Evolutionary conservation across 2,113 vertebrate species (phyloP), one percentile per base, ranked within the genome.

Genomic region (Lophura nycthemera): DNA sequence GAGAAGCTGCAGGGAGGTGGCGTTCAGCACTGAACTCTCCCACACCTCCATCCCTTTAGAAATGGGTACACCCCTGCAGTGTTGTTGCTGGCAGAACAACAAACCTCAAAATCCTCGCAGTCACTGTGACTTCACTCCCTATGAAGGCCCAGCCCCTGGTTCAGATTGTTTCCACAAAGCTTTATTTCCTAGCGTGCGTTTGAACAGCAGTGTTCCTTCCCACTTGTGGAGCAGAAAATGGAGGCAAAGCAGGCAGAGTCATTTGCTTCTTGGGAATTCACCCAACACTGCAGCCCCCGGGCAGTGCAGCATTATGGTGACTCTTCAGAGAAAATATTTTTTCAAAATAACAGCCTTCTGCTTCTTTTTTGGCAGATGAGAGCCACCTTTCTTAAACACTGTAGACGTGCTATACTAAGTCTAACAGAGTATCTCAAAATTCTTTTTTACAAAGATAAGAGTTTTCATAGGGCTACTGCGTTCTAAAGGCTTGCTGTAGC

Each of bases 81-180:
- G 61, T 65, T 86, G 86, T 40, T 92, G n/a, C 76, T 92, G 93
- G 80, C 86, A 78, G 56, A 70, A 59, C 3, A 85, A 83, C 92
- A 83, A 82, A 64, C 75, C 82, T 80, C 79, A 42, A 38, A 86
- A 91, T 74, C 83, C 76, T 83, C 29, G 32, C 80, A 60, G 59
- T 79, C 66, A 10, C 40, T 69, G 34, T 67, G 61, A 78, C 80
- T 89, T 84, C 57, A 32, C 52, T 80, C 64, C 22, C 47, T 43
- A 45, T 13, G 60, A 88, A 91, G 89, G 32, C 42, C 29, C 29
- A 88, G 84, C 29, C 67, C 30, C 40, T n/a, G 32, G 52, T n/a
- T 83, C 69, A 66, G 65, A 24, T 52, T 15, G 18, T 78, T 89
- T 88, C 76, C 86, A 45, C 50, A 75, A 74, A 78, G 65, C 48